A percentile compares a stretch with the other conserved stretches of the same genome.
These are phyloP conservation scores for Epinephelus moara DNA, from an alignment of 2,113 vertebrate species.

Conservation along the genomic window DNA sequence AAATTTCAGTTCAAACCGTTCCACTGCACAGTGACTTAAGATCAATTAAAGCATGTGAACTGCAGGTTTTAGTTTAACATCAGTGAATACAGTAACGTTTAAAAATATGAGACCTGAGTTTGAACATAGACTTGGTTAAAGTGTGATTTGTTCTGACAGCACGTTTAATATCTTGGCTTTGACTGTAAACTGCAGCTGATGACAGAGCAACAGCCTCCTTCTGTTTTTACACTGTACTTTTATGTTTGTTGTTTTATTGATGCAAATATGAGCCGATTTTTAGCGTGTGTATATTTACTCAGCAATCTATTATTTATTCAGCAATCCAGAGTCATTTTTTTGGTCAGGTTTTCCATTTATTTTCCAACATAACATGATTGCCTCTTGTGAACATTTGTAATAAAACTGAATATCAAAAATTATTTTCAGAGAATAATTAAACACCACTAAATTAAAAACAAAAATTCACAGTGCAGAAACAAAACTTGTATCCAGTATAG, in stretches of 20 bases:
- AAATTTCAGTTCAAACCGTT: no score
- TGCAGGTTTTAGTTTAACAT: not conserved
- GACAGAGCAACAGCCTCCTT: not conserved
- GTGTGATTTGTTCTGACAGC: not conserved
- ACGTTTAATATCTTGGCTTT: no score
- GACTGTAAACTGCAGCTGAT: not conserved
- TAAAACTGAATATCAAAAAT: not conserved
- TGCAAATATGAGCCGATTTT: constrained; percentile 25
- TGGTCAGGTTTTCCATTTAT: not conserved
- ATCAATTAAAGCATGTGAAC: no score
- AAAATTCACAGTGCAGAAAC: not conserved
- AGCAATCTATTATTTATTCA: no score
- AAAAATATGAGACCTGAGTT: not conserved
- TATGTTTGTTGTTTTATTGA: not conserved
- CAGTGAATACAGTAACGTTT: not conserved
- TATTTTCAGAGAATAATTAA: not conserved
- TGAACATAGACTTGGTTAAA: not conserved
- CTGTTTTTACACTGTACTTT: not conserved
- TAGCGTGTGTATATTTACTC: not conserved
- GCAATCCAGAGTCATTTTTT: not conserved
- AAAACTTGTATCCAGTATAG: not conserved
- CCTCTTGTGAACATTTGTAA: not conserved
- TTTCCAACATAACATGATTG: not conserved
- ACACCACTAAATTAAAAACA: not conserved
- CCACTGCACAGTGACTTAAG: no score